Evolutionary conservation across 2,888 invertebrate species (phyloP).

Genomic region (Lamproptera curius): DNA sequence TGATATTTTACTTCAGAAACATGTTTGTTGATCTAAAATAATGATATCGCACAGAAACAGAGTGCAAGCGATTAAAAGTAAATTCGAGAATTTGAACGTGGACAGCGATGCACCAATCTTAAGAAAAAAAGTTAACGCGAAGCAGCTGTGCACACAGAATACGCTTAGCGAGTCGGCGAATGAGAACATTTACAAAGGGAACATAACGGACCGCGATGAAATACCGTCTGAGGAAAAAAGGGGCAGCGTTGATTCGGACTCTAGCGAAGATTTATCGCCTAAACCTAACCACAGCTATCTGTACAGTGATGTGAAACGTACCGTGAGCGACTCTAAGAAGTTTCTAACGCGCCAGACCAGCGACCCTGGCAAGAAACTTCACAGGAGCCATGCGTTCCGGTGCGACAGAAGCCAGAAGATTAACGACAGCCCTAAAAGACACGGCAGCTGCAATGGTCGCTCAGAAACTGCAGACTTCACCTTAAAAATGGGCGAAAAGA

Average conservation of each 20-base stretch:
- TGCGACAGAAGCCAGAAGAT: slow-evolving; percentile 69
- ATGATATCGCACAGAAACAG: slow-evolving; percentile 73
- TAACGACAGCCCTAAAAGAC: slow-evolving; percentile 49
- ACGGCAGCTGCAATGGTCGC: slow-evolving; percentile 59
- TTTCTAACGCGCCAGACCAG: slow-evolving; percentile 62
- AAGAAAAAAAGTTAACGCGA: slow-evolving; percentile 25
- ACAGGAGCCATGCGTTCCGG: slow-evolving; percentile 78
- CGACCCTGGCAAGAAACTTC: slow-evolving; percentile 76
- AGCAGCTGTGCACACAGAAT: slow-evolving; percentile 32
- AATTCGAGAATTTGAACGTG: slow-evolving; percentile 76
- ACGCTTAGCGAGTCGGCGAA: slow-evolving; percentile 13
- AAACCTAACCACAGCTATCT: slow-evolving; percentile 62
- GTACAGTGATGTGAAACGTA: slow-evolving; percentile 52
- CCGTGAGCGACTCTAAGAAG: slow-evolving; percentile 49
- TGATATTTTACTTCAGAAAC: slow-evolving; percentile 31
- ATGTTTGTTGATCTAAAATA: slow-evolving; percentile 56
- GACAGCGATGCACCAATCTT: slow-evolving; percentile 45
- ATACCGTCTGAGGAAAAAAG: slow-evolving; percentile 18
- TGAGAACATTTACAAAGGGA: slow-evolving; percentile 21
- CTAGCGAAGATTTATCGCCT: slow-evolving; percentile 34
- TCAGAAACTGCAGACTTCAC: slow-evolving; percentile 57
- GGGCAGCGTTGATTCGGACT: slow-evolving; percentile 32
- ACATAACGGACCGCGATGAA: slow-evolving; percentile 22
- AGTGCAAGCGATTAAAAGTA: slow-evolving; percentile 81
- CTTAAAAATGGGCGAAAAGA: slow-evolving; percentile 56